These are phyloP conservation scores for Emberiza fucata DNA, from an alignment of 2,113 vertebrate genomes.

Conservation along the genomic window DNA sequence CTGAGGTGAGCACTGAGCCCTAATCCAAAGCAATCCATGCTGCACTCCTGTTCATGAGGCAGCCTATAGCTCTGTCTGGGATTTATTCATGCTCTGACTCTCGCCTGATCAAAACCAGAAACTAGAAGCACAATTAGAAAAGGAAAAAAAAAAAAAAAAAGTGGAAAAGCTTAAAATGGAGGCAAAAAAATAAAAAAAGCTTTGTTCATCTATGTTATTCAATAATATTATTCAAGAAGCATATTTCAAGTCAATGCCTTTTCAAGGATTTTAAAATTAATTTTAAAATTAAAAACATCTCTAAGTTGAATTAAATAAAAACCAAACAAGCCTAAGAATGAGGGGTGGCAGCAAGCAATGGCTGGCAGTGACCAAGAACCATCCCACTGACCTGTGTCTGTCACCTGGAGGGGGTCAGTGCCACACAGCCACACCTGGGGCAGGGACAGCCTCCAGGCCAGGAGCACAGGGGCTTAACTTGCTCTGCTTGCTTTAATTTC, in stretches of 20 bases:
- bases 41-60: background rate
- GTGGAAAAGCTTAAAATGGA: background rate
- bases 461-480: background rate
- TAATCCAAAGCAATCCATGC: background rate
- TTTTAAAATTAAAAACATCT: background rate
- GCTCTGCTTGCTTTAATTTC: background rate
- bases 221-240: background rate
- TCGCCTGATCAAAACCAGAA: constrained; percentile 56
- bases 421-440: fast-evolving
- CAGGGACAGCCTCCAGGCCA: background rate
- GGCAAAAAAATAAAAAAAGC: no score
- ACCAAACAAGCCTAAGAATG: background rate
- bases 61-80: background rate
- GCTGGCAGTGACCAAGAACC: background rate
- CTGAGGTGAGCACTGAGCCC: background rate
- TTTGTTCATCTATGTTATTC: background rate
- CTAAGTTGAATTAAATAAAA: background rate
- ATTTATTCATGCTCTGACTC: constrained; percentile 41
- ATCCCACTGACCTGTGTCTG: background rate
- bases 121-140: background rate
- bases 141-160: background rate
- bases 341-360: background rate
- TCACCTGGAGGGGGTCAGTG: background rate
- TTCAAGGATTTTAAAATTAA: background rate
- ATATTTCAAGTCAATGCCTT: background rate